phyloP scores from a whole-genome alignment of 2,797 vertebrate genomes.

The Amblyraja radiata region DNA sequence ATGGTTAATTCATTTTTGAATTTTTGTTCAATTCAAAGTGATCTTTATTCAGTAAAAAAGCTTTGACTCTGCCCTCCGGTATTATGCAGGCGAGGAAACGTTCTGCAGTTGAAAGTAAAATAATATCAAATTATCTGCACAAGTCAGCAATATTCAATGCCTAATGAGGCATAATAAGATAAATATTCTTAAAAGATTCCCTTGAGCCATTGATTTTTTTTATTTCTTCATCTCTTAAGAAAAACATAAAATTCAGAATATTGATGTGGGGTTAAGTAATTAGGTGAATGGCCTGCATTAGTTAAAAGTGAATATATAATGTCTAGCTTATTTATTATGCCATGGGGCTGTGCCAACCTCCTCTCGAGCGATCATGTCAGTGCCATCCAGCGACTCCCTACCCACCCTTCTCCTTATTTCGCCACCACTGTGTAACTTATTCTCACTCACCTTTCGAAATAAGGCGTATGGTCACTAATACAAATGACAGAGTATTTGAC shows the following conservation, averaged over 20 bases:
- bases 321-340: no score
- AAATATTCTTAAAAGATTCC: conserved; percentile 2
- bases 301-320: not conserved
- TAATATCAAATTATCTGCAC: not conserved
- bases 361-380: no score
- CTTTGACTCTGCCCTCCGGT: not conserved
- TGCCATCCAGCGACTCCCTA: no score
- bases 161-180: not conserved
- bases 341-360: no score
- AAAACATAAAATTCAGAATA: conserved; percentile 16
- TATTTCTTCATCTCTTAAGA: not conserved
- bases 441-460: not conserved
- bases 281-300: not conserved
- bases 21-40: not conserved
- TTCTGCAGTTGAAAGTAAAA: not conserved
- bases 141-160: not conserved
- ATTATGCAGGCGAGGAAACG: not conserved
- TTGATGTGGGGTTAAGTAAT: not conserved
- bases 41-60: not conserved
- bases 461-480: not conserved
- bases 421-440: no score
- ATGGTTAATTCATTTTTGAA: not conserved
- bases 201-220: not conserved
- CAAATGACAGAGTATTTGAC: not conserved
- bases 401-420: no score